phyloP scores from a whole-genome alignment of 2,888 invertebrate genomes.

The Spodoptera picta region DNA sequence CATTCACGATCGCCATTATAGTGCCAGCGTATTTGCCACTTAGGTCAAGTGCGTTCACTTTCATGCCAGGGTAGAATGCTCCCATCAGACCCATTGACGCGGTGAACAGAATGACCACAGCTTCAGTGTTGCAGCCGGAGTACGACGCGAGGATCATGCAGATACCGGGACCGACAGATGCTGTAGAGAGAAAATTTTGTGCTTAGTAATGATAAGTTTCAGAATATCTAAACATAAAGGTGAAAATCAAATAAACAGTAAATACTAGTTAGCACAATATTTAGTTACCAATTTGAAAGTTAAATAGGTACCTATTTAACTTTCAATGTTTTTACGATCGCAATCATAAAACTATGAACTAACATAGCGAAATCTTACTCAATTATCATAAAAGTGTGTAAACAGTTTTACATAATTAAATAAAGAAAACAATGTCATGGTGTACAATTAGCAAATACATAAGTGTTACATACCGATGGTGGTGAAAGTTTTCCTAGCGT shows the following conservation, averaged over 20 bases:
- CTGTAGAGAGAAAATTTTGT: constrained; percentile 67
- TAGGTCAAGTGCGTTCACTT: constrained; percentile 91
- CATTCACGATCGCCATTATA: constrained; percentile 91
- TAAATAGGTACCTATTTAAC: neutral
- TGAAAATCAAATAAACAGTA: too few species aligned
- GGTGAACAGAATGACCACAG: constrained; percentile 90
- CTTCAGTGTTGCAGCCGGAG: constrained; percentile 90
- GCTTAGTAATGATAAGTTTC: too few species aligned
- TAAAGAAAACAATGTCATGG: constrained; percentile 42
- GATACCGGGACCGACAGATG: constrained; percentile 91
- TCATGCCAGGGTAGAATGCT: constrained; percentile 92
- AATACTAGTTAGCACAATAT: too few species aligned
- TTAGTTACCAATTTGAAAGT: neutral
- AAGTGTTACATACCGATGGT: constrained; percentile 88
- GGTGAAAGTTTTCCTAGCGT: constrained; percentile 91
- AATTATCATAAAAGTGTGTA: constrained; percentile 40
- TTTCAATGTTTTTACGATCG: constrained; percentile 1
- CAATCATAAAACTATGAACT: constrained; percentile 20
- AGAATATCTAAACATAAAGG: too few species aligned
- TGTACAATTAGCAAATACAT: constrained; percentile 49
- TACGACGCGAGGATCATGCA: constrained; percentile 92
- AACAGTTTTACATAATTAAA: constrained; percentile 50
- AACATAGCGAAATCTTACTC: constrained; percentile 18
- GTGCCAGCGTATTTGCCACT: constrained; percentile 91
- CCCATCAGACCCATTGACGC: constrained; percentile 92